Base-by-base conservation (phyloP, 2,888 invertebrate genomes). In the Ormyrus pomaceus region DNA sequence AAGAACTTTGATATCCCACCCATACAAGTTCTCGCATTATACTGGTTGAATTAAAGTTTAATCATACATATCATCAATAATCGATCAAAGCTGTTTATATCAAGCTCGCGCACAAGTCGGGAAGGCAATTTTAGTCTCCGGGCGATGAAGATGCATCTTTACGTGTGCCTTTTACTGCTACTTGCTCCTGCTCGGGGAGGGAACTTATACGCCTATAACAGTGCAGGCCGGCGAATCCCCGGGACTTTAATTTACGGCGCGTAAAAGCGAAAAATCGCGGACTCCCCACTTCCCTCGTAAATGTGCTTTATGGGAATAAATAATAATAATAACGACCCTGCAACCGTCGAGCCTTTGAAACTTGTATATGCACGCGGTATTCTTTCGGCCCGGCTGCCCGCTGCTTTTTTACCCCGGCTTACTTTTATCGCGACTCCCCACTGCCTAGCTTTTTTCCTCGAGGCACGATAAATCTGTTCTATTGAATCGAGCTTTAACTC, bases 291-390 rank as follows among this genome's bases (percentile, higher is more conserved):
- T 55, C 11, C 19, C 62, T 66, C 74, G 64, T 74, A 74, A 79
- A 79, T 79, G 74, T 69, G 56, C 69, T 79, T 79, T 74, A 69
- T 53, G 50, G 69, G 13, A 74, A 73, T 69, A 64, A 73, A 79
- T 64, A 74, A 74, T 62, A 73, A 79, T 64, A 59, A 45, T 48
- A 45, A 45, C 34, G 51, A 56, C 45, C 10, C 1, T 45, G 46
- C 13, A 11, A 53, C 19, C 19, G 13, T 58, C 48, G 2, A 45
- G 1, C 46, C 55, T 72, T 72, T 53, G 62, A 72, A 66, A 72
- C 46, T 19, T 11, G 19, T 19, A 19, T 34, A 61, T 45, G 51
- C 50, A 59, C 19, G 53, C 58, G 6, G 9, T 55, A 7, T 19
- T 19, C 19, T 19, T 19, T 19, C 19, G 19, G 19, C 19, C 19